These are phyloP conservation scores for Taurulus bubalis DNA, from an alignment of 2,113 vertebrate species.

Conservation along the genomic window DNA sequence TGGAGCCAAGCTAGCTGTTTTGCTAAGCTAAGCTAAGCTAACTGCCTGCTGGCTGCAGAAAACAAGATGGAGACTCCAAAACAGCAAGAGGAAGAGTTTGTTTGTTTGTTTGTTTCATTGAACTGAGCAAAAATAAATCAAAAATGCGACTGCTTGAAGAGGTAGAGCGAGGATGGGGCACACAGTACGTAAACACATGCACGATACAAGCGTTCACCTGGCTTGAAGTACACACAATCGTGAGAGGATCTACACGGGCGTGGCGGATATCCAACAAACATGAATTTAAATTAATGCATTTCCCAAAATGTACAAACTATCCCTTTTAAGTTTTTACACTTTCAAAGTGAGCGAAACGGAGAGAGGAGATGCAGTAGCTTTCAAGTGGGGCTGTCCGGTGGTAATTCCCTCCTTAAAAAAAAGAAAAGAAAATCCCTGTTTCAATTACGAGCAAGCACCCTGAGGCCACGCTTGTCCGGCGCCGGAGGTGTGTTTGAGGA, in stretches of 20 bases:
- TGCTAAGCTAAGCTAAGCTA: constrained; percentile 3
- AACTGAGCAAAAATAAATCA: background rate
- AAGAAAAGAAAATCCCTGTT: constrained; percentile 26
- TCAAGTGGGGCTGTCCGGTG: constrained; percentile 8
- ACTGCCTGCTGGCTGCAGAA: background rate
- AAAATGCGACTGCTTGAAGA: background rate
- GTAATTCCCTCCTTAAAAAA: constrained; percentile 12
- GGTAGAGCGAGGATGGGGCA: background rate
- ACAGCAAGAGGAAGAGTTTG: background rate
- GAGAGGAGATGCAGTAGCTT: background rate
- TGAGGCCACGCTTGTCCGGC: constrained; percentile 42
- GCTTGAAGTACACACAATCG: background rate
- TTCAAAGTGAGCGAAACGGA: background rate
- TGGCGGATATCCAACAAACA: background rate
- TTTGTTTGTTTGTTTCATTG: background rate
- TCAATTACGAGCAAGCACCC: constrained; percentile 54
- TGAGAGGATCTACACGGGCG: background rate
- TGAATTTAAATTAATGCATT: background rate
- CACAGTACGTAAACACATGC: background rate
- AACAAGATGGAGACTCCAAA: background rate
- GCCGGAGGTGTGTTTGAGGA: constrained; percentile 65
- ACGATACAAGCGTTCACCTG: background rate
- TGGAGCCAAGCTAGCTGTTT: background rate
- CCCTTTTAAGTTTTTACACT: background rate
- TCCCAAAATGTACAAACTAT: background rate